Percentiles rank a stretch among this genome's conserved stretches.
Evolutionary conservation across 2,888 invertebrate genomes (phyloP).

Genomic region (Smittia sp.): DNA sequence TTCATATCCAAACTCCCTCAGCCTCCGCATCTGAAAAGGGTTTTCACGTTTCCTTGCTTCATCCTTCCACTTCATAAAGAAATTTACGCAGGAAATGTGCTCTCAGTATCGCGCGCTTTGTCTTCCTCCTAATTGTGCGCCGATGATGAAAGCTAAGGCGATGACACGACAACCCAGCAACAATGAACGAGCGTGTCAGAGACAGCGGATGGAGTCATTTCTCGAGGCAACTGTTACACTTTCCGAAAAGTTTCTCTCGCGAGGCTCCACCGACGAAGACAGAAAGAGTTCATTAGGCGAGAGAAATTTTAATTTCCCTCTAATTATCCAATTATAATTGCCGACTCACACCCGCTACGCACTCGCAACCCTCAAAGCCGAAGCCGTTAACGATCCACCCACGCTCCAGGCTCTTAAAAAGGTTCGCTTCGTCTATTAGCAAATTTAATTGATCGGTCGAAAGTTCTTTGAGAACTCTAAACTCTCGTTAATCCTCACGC

Average conservation of each 20-base stretch:
- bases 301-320: slow-evolving; percentile 21
- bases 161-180: too few species aligned
- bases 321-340: slow-evolving; percentile 37
- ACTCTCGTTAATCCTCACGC: not conserved
- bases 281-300: not conserved
- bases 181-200: too few species aligned
- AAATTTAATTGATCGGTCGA: too few species aligned
- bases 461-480: not conserved
- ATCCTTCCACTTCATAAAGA: too few species aligned
- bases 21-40: not conserved
- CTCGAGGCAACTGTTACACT: not conserved
- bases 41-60: too few species aligned
- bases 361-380: too few species aligned
- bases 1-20: not conserved
- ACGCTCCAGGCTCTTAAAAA: not conserved
- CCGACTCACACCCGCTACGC: not conserved
- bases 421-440: too few species aligned
- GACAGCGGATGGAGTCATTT: too few species aligned
- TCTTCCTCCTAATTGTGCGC: too few species aligned
- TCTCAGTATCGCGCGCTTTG: too few species aligned
- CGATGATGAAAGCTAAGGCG: too few species aligned
- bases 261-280: slow-evolving; percentile 4
- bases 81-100: too few species aligned
- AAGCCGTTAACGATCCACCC: slow-evolving; percentile 24
- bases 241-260: not conserved